Evolutionary conservation across 2,888 invertebrate species (phyloP).

Genomic region (Rhagonycha lutea): DNA sequence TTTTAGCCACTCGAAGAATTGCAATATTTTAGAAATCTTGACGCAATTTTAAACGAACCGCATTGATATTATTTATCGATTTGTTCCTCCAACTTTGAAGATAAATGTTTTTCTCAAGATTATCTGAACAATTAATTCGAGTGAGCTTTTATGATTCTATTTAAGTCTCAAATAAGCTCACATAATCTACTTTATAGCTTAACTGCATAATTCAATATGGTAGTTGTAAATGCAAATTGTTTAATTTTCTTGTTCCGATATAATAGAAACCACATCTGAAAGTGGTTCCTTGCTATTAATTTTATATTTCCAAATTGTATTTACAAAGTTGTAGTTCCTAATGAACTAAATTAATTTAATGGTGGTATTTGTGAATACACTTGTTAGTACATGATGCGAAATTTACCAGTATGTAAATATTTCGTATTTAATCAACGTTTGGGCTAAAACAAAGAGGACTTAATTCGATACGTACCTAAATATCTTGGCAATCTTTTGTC

Average conservation of each 20-base stretch:
- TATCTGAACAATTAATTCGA: not conserved
- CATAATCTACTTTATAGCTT: not conserved
- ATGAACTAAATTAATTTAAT: not conserved
- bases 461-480: not conserved
- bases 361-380: not conserved
- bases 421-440: not conserved
- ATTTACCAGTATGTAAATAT: not conserved
- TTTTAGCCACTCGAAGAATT: no score
- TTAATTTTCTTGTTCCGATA: not conserved
- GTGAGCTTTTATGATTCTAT: not conserved
- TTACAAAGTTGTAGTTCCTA: not conserved
- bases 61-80: not conserved
- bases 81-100: not conserved
- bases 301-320: not conserved
- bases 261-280: not conserved
- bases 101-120: not conserved
- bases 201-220: not conserved
- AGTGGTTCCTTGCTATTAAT: not conserved
- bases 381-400: not conserved
- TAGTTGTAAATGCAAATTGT: not conserved
- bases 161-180: not conserved
- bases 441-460: not conserved
- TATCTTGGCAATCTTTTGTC: not conserved
- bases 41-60: not conserved
- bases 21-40: not conserved